phyloP scores from a whole-genome alignment of 2,797 vertebrate species.

The Nasua narica region DNA sequence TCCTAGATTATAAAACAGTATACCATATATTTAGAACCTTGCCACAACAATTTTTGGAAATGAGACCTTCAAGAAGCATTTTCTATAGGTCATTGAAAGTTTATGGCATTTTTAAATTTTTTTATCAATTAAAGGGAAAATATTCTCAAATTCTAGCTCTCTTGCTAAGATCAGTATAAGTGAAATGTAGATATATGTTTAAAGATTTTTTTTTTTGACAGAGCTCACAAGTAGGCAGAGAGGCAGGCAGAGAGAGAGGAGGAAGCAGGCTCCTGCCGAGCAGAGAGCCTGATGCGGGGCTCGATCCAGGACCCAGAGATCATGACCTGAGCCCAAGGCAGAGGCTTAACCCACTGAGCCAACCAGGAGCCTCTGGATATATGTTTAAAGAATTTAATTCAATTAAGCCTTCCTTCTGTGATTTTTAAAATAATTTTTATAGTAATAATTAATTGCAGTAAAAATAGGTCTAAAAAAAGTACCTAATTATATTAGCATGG shows the following conservation, averaged over 20 bases:
- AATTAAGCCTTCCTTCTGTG: not conserved
- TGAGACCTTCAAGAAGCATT: not conserved
- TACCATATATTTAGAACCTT: not conserved
- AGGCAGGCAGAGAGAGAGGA: no score
- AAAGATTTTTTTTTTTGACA: not conserved
- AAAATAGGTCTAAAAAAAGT: not conserved
- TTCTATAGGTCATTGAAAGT: not conserved
- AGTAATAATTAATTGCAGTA: not conserved
- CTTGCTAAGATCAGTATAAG: not conserved
- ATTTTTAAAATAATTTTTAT: slow-evolving; percentile 2
- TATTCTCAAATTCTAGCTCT: not conserved
- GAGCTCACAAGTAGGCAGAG: no score
- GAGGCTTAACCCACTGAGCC: no score
- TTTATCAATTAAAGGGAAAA: not conserved
- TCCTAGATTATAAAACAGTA: not conserved
- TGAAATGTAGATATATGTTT: not conserved
- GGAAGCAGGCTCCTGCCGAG: no score
- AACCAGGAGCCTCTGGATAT: not conserved
- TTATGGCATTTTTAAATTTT: not conserved
- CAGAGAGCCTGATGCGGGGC: no score
- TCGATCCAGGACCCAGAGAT: no score
- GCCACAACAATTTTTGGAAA: not conserved
- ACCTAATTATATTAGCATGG: not conserved
- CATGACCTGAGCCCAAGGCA: no score
- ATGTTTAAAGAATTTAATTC: not conserved